A percentile compares a stretch with the other conserved stretches of the same genome.
phyloP scores from a whole-genome alignment of 2,888 invertebrate species.

The Molorchus minor region DNA sequence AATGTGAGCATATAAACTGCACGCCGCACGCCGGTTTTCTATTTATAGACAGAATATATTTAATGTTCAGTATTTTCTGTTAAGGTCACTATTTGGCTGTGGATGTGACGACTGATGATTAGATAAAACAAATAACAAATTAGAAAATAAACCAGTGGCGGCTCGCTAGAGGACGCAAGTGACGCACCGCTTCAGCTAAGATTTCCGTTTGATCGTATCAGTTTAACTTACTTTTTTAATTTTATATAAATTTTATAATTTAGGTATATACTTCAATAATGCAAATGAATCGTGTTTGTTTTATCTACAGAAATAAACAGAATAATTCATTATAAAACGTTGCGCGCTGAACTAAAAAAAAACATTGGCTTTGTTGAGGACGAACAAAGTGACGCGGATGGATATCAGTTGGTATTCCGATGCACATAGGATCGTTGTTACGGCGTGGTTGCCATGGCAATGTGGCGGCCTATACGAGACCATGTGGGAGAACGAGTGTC shows the following conservation, averaged over 20 bases:
- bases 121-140: neutral
- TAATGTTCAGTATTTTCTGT: too few species aligned
- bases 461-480: neutral
- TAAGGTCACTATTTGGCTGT: too few species aligned
- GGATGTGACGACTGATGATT: neutral
- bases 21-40: slow-evolving; percentile 14
- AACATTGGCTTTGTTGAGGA: neutral
- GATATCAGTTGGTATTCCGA: neutral
- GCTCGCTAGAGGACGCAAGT: too few species aligned
- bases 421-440: neutral
- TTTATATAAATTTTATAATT: too few species aligned
- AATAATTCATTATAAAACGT: neutral
- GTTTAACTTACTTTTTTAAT: neutral
- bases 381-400: neutral
- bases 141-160: neutral
- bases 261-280: too few species aligned
- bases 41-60: slow-evolving; percentile 7
- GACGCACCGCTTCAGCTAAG: neutral
- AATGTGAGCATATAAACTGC: slow-evolving; percentile 20
- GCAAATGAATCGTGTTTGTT: neutral
- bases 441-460: neutral
- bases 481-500: neutral
- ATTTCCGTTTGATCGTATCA: neutral
- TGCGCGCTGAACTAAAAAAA: neutral
- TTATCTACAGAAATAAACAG: neutral